A percentile compares a stretch with the other conserved stretches of the same genome.
phyloP scores from a whole-genome alignment of 2,797 vertebrate genomes.

The Menidia menidia region DNA sequence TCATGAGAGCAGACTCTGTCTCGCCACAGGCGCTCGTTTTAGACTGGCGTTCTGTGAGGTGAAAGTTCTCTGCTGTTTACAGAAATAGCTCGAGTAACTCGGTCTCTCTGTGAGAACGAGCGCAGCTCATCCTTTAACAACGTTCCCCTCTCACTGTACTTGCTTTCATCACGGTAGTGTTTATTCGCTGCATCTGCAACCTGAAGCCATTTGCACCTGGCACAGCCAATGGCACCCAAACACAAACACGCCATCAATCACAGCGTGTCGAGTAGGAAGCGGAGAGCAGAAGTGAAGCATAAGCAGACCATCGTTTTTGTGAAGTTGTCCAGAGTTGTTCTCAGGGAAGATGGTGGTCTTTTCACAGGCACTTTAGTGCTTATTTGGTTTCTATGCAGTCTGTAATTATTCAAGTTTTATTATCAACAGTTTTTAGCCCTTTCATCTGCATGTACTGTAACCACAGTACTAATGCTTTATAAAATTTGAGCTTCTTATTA shows the following conservation, averaged over 20 bases:
- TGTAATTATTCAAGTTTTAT: not conserved
- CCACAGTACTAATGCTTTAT: not conserved
- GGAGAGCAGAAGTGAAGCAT: not conserved
- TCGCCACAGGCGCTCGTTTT: slow-evolving; percentile 27
- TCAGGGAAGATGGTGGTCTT: too few relatives aligned
- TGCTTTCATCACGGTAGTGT: slow-evolving; percentile 61
- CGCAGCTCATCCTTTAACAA: slow-evolving; percentile 32
- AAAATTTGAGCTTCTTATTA: not conserved
- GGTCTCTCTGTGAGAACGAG: slow-evolving; percentile 25
- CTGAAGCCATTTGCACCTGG: slow-evolving; percentile 65
- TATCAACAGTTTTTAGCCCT: not conserved
- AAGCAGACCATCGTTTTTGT: not conserved
- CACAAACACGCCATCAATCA: slow-evolving; percentile 43
- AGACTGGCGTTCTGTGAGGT: not conserved
- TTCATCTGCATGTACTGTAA: not conserved
- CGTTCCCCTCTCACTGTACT: slow-evolving; percentile 34
- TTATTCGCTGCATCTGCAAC: slow-evolving; percentile 62
- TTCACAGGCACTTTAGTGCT: not conserved
- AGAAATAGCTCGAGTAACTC: slow-evolving; percentile 55
- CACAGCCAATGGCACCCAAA: slow-evolving; percentile 40
- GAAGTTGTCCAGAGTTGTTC: too few relatives aligned
- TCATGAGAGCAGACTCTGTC: not conserved
- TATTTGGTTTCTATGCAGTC: not conserved
- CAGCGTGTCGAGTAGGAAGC: slow-evolving; percentile 5
- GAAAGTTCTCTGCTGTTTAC: slow-evolving; percentile 19